phyloP scores from a whole-genome alignment of 2,888 invertebrate species.

The Drosophila koepferae region DNA sequence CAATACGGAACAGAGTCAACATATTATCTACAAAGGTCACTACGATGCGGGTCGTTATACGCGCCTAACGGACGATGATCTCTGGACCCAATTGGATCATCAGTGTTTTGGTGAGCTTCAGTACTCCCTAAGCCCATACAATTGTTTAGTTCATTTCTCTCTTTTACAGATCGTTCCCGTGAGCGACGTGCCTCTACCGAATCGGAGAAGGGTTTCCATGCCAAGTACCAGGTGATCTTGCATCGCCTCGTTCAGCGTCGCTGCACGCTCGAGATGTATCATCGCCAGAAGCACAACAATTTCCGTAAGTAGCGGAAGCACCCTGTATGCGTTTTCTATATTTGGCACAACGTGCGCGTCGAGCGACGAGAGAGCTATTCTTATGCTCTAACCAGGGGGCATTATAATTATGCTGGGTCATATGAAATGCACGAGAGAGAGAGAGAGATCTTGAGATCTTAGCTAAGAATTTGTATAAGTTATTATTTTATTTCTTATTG shows the following conservation, averaged over 20 bases:
- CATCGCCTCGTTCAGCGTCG: constrained; percentile 95
- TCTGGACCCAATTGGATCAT: constrained; percentile 87
- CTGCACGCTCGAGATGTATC: constrained; percentile 95
- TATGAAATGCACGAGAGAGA: not conserved
- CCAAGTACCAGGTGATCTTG: constrained; percentile 93
- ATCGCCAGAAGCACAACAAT: constrained; percentile 92
- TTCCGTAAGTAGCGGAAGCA: constrained; percentile 89
- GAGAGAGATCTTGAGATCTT: no score
- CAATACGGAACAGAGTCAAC: constrained; percentile 79
- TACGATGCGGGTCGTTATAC: constrained; percentile 91
- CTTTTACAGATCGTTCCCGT: constrained; percentile 80
- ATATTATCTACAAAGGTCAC: constrained; percentile 91
- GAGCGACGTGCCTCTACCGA: constrained; percentile 89
- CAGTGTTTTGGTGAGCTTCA: constrained; percentile 80
- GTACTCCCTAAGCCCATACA: rapidly evolving
- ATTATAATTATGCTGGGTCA: not conserved
- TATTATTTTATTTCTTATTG: no score
- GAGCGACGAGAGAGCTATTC: constrained; percentile 40
- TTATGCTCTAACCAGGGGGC: not conserved
- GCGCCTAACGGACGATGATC: constrained; percentile 90
- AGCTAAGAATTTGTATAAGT: no score
- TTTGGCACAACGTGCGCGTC: constrained; percentile 74
- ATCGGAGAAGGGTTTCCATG: constrained; percentile 94
- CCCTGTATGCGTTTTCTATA: constrained; percentile 67
- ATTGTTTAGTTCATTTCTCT: no score